Evolutionary conservation across 53 echinoderm and acorn worm genomes (phyloP), one percentile per base, ranked within the genome.

Genomic region (Patiria pectinifera): DNA sequence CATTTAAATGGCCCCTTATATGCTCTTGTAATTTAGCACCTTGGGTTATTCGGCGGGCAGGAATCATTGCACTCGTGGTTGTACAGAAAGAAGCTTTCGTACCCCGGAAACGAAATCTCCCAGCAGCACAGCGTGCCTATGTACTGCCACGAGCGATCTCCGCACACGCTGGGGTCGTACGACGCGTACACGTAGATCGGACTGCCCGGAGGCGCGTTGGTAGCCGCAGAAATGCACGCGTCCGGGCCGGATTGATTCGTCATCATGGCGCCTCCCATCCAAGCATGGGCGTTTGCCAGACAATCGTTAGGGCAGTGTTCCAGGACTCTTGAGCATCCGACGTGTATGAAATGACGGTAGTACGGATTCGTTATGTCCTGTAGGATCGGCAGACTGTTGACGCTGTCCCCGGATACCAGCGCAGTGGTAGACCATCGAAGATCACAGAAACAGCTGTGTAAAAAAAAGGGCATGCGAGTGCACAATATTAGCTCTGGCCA

Each of bases 101-200:
- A 87, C 59, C 87, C 87, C 5, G 59, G 76, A 61, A 59, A 77
- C 1, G 59, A 60, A 15, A 87, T 21, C 19, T 77, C 78, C 76
- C 87, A 87, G 19, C 87, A 87, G 59, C 87, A 87, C 6, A 87
- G 43, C 25, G 48, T 59, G 6, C 43, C 60, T 58, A 87, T 15
- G 61, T 87, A 87, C 61, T 87, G 87, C 87, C 87, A 87, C 0
- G 22, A 48, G n/a, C 87, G 45, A 6, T 48, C 78, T 0, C 77
- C 87, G 58, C 87, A 87, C 12, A 77, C 76, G 60, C 78, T 78
- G 26, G 87, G 87, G 18, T 43, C 44, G 77, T 87, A 87, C 1
- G 87, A 48, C 13, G 78, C 87, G 59, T 87, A 87, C 87, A 87
- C 87, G 87, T 87, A 77, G 87, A 87, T 77, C 59, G 48, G 45